phyloP scores from a whole-genome alignment of 1,140 invertebrate species.

The Agrypnia vestita region DNA sequence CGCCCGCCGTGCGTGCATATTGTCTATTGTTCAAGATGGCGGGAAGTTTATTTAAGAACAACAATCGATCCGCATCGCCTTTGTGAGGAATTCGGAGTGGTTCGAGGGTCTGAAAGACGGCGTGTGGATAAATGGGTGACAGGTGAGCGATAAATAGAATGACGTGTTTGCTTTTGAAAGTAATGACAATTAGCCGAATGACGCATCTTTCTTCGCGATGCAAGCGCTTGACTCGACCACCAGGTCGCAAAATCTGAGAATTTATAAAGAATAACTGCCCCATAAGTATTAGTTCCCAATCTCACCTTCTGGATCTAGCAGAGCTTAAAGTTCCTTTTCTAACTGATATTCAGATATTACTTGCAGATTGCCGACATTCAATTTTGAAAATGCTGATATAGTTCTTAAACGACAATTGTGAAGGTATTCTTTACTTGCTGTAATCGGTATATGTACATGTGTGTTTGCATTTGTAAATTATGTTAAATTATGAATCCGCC shows the following conservation, averaged over 20 bases:
- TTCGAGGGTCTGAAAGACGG: neutral
- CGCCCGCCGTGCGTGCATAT: slow-evolving; percentile 17
- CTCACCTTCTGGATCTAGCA: too few species aligned
- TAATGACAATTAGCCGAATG: slow-evolving; percentile 20
- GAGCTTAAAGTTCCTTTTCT: too few species aligned
- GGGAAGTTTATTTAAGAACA: slow-evolving; percentile 40
- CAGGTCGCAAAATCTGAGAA: neutral
- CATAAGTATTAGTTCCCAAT: too few species aligned
- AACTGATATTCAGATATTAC: too few species aligned
- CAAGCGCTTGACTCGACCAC: neutral
- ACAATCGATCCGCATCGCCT: slow-evolving; percentile 32
- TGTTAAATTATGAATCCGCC: too few species aligned
- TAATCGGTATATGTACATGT: too few species aligned
- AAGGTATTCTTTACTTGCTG: too few species aligned
- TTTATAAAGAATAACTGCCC: too few species aligned
- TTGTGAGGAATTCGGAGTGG: slow-evolving; percentile 1
- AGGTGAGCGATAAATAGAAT: slow-evolving; percentile 24
- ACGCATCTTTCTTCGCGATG: slow-evolving; percentile 12
- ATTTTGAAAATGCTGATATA: too few species aligned
- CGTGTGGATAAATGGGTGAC: slow-evolving; percentile 5
- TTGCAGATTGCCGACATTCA: too few species aligned
- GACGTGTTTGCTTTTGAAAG: slow-evolving; percentile 17
- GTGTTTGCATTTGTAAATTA: too few species aligned
- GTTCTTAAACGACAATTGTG: too few species aligned
- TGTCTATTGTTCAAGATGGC: slow-evolving; percentile 29